Evolutionary conservation across 2,888 invertebrate genomes (phyloP), one percentile per base, ranked within the genome.

Genomic region (Dendrolimus pini): DNA sequence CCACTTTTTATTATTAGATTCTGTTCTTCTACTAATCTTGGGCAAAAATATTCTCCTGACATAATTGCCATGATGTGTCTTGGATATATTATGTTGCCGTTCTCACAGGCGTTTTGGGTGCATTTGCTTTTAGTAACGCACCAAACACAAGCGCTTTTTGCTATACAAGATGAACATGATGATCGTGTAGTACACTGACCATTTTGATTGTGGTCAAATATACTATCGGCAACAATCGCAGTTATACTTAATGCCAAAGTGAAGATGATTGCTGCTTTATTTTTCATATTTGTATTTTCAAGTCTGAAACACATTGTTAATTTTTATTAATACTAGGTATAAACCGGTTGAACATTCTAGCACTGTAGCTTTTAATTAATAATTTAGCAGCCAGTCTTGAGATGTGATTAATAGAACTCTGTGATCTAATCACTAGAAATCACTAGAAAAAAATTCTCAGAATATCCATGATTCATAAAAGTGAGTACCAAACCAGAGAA

Each of bases 121-220:
- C 87, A 86, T 62, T 75, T 73, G 65, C 80, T 84, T 63, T 86
- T 85, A 41, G 80, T 82, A n/a, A 85, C 83, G 58, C 86, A 85
- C 85, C 86, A 87, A 6, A 76, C 75, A 61, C 86, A 88, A 55
- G 64, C 68, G 60, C 65, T 77, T 59, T 77, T 74, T 12, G 68
- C 62, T 59, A 87, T 70, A 58, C 86, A 87, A 7, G 74, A 67
- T 0, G 78, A 69, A 61, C 86, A 86, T 7, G 85, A 83, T 9
- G 67, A 61, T 59, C 75, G 66, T 41, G 63, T 61, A 14, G 52
- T 62, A 59, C 81, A 81, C 53, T 68, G 68, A 10, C 72, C 62
- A 54, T 69, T 60, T 59, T 69, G 9, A 9, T 47, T 47, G 12
- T 47, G 2, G 12, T 47, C 47, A 47, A 47, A 47, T 47, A 47